These are phyloP conservation scores for Leptobrachium leishanense DNA, from an alignment of 2,113 vertebrate genomes.

Conservation along the genomic window DNA sequence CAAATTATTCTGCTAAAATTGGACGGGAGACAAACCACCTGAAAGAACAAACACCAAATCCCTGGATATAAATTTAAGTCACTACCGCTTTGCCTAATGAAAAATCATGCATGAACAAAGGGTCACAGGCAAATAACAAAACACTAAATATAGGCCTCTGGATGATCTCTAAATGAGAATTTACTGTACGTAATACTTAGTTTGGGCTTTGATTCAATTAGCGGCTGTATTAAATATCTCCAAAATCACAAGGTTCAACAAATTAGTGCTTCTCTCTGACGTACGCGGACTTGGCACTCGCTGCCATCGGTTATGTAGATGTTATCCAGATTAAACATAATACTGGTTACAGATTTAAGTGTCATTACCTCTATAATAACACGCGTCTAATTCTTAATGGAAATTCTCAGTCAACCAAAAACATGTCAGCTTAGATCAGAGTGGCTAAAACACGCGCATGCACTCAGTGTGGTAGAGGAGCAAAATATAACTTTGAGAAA, in stretches of 20 bases:
- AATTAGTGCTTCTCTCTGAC: conserved; percentile 34
- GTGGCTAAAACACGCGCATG: background rate
- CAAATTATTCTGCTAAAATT: background rate
- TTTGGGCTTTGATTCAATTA: conserved; percentile 39
- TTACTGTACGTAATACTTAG: conserved; percentile 38
- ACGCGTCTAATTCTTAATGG: background rate
- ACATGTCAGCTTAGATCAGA: conserved; percentile 36
- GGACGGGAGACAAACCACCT: background rate
- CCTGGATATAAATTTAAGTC: background rate
- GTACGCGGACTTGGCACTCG: conserved; percentile 28
- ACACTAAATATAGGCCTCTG: conserved; percentile 26
- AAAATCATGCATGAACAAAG: conserved; percentile 3
- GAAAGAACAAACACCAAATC: conserved; percentile 5
- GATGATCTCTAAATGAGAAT: conserved; percentile 25
- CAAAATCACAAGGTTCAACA: conserved; percentile 44
- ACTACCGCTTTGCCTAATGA: conserved; percentile 14
- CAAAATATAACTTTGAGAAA: no score
- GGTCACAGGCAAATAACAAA: conserved; percentile 19
- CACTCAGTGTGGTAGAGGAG: no score
- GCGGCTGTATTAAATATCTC: conserved; percentile 44
- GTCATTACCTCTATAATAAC: background rate
- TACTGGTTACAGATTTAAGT: conserved; percentile 1
- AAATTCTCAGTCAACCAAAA: background rate
- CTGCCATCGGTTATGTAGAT: conserved; percentile 36
- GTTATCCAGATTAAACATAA: conserved; percentile 20